A percentile compares a stretch with the other conserved stretches of the same genome.
These are phyloP conservation scores for Drosophila santomea DNA, from an alignment of 1,140 invertebrate species.

Conservation along the genomic window DNA sequence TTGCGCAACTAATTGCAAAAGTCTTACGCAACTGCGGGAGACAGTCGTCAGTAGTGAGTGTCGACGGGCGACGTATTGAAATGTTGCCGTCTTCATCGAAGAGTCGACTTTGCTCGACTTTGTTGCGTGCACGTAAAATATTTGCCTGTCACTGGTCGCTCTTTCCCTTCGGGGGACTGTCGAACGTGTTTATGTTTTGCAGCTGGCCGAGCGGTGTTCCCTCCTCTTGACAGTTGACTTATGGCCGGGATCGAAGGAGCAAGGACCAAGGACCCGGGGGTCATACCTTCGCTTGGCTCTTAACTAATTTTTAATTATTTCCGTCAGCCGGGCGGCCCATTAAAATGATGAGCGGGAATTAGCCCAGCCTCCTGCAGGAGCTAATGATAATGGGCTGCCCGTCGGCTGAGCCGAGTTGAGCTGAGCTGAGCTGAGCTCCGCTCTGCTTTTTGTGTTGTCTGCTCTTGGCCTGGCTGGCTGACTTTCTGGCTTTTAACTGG, in stretches of 20 bases:
- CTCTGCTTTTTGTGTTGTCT: background rate
- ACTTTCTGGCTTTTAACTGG: constrained; percentile 28
- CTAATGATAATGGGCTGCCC: constrained; percentile 35
- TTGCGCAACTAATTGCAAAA: constrained; percentile 52
- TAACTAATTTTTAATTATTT: constrained; percentile 55
- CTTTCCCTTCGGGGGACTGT: constrained; percentile 11
- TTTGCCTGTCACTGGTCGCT: constrained; percentile 67
- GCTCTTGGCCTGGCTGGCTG: constrained; percentile 11
- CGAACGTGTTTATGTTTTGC: constrained; percentile 71
- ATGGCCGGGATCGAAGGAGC: constrained; percentile 8
- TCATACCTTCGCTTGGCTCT: constrained; percentile 3
- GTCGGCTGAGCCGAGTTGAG: constrained; percentile 22
- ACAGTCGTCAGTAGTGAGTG: background rate
- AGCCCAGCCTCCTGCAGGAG: constrained; percentile 19
- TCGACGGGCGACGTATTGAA: constrained; percentile 25
- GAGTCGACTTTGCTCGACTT: constrained; percentile 18
- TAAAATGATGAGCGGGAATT: constrained; percentile 57
- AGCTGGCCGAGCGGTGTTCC: constrained; percentile 6
- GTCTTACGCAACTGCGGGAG: constrained; percentile 44
- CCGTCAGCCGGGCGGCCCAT: constrained; percentile 39
- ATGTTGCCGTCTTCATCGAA: constrained; percentile 39
- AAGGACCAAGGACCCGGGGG: constrained; percentile 9
- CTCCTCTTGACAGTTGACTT: constrained; percentile 39
- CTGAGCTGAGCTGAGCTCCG: background rate
- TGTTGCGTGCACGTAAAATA: constrained; percentile 73